phyloP scores from a whole-genome alignment of 2,113 vertebrate species.

The human (Homo sapiens) region GRCh38 chr12:119288501-119289000 shows the following conservation, averaged over 20 bases:
- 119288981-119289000: not conserved
- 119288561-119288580: not conserved
- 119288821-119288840: not conserved
- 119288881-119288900: not conserved
- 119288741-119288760: constrained; percentile 60
- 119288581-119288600: not conserved
- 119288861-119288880: constrained; percentile 47
- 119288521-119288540: not conserved
- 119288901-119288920: constrained; percentile 11
- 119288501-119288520: not conserved
- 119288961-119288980: not conserved
- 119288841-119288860: constrained; percentile 1
- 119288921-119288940: not conserved
- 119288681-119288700: not conserved
- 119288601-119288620: not conserved
- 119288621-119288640: not conserved
- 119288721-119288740: not conserved
- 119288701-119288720: not conserved
- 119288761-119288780: constrained; percentile 57
- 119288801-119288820: not conserved
- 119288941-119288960: constrained; percentile 34
- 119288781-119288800: constrained; percentile 72
- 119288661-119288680: not conserved
- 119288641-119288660: not conserved
- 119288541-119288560: not conserved